phyloP scores from a whole-genome alignment of 2,113 vertebrate species.

The Phaethornis superciliosus region DNA sequence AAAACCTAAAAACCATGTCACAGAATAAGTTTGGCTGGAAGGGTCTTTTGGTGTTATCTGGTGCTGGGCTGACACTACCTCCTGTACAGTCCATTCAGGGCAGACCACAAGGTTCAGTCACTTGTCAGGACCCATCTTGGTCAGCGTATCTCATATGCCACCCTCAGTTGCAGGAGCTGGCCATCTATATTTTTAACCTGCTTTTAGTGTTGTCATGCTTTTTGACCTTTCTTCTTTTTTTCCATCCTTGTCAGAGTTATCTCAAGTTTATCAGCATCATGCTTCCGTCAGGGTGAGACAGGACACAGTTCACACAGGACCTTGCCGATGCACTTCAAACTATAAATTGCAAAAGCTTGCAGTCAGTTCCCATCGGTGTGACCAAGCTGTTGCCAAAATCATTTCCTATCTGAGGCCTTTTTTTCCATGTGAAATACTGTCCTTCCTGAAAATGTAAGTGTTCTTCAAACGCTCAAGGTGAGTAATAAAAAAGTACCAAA shows the following conservation, averaged over 20 bases:
- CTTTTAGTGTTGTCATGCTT: not conserved
- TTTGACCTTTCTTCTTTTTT: not conserved
- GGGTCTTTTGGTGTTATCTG: not conserved
- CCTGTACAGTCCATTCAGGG: not conserved
- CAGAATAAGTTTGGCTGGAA: not conserved
- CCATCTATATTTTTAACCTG: not conserved
- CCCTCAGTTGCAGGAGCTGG: not conserved
- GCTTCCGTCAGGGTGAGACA: accelerated
- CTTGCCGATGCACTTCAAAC: not conserved
- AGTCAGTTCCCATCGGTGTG: not conserved
- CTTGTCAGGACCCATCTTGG: not conserved
- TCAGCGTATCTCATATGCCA: not conserved
- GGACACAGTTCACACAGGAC: not conserved
- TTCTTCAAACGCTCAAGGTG: not conserved
- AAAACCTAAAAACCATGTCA: not conserved
- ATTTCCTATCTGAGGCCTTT: not conserved
- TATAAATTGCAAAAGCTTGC: not conserved
- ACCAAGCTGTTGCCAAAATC: not conserved
- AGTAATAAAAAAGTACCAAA: not conserved
- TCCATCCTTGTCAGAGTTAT: not conserved
- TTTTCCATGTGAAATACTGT: not conserved
- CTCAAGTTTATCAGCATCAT: not conserved
- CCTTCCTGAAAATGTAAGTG: not conserved
- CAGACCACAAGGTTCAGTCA: not conserved
- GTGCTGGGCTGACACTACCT: not conserved